Evolutionary conservation across 2,888 invertebrate species (phyloP).

Genomic region (Thecocarcelia acutangulata): DNA sequence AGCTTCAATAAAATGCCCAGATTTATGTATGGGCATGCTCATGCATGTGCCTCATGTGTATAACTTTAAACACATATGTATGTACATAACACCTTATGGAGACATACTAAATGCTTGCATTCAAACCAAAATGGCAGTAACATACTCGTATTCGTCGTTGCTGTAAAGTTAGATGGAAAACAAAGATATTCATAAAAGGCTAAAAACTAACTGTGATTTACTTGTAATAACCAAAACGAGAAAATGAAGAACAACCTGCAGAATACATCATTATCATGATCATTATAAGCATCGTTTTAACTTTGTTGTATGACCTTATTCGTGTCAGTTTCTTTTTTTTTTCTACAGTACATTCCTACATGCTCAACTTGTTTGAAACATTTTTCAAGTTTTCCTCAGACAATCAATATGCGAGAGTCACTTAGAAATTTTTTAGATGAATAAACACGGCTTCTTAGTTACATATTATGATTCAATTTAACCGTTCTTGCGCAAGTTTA

Average conservation of each 20-base stretch:
- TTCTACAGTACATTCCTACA: slow-evolving; percentile 6
- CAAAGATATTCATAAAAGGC: slow-evolving; percentile 17
- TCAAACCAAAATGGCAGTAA: slow-evolving; percentile 4
- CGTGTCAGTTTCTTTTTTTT: slow-evolving; percentile 19
- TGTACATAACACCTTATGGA: not conserved
- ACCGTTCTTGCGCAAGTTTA: no score
- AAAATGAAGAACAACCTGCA: slow-evolving; percentile 38
- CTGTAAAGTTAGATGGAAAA: slow-evolving; percentile 13
- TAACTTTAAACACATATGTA: no score
- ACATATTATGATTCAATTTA: no score
- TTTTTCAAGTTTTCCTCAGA: not conserved
- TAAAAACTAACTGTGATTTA: slow-evolving; percentile 27
- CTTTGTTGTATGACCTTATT: slow-evolving; percentile 65
- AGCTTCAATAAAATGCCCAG: slow-evolving; percentile 1
- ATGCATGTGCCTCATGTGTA: no score
- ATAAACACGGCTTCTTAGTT: no score
- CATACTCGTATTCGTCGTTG: not conserved
- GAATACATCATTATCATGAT: slow-evolving; percentile 33
- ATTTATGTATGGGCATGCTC: not conserved
- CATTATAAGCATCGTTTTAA: slow-evolving; percentile 27
- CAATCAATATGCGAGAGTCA: no score
- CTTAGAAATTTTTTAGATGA: no score
- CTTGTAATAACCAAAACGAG: slow-evolving; percentile 19
- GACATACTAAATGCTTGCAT: slow-evolving; percentile 2
- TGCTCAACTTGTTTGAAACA: slow-evolving; percentile 20